Percentiles rank a stretch among this genome's conserved stretches.
Conservation (phyloP, 2,888 invertebrate genomes). For the Horisme vitalbata region DNA sequence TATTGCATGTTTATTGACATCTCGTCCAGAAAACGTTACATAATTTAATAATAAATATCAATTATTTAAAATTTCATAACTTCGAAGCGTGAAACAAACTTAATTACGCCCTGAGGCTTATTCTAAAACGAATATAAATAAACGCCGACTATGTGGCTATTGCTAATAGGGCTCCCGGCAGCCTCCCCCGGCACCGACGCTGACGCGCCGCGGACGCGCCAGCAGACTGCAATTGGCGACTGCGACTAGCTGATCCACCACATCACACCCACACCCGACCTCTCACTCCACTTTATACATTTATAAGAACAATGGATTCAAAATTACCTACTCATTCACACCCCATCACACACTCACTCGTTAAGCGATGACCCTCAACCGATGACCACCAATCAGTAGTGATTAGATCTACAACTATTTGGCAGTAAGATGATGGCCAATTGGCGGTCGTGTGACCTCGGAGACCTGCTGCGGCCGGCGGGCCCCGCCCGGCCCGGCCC, state of each 20-base stretch:
- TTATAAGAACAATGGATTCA: slow-evolving; percentile 33
- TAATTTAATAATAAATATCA: slow-evolving; percentile 61
- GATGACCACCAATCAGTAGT: slow-evolving; percentile 43
- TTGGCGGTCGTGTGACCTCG: slow-evolving; percentile 31
- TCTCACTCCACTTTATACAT: slow-evolving; percentile 26
- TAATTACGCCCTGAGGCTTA: slow-evolving; percentile 73
- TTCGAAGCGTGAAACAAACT: slow-evolving; percentile 78
- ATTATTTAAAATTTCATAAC: slow-evolving; percentile 59
- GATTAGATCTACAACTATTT: slow-evolving; percentile 44
- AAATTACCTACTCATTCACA: slow-evolving; percentile 34
- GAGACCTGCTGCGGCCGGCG: slow-evolving; percentile 21
- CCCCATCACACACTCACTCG: slow-evolving; percentile 26
- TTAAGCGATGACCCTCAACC: slow-evolving; percentile 29
- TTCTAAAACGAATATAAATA: slow-evolving; percentile 82
- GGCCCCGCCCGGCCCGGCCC: slow-evolving; percentile 2
- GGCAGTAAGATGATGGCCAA: slow-evolving; percentile 46
- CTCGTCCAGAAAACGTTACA: slow-evolving; percentile 77
- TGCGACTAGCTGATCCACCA: slow-evolving; percentile 29
- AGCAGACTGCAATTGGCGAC: slow-evolving; percentile 39
- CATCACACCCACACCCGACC: slow-evolving; percentile 23
- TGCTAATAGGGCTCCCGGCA: slow-evolving; percentile 56
- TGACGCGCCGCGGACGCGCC: slow-evolving; percentile 3
- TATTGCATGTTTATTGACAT: slow-evolving; percentile 84
- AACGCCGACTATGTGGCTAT: slow-evolving; percentile 82
- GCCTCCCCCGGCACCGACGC: neutral